Evolutionary conservation across 2,113 vertebrate genomes (phyloP).

Genomic region (Malurus alboscapulatus): DNA sequence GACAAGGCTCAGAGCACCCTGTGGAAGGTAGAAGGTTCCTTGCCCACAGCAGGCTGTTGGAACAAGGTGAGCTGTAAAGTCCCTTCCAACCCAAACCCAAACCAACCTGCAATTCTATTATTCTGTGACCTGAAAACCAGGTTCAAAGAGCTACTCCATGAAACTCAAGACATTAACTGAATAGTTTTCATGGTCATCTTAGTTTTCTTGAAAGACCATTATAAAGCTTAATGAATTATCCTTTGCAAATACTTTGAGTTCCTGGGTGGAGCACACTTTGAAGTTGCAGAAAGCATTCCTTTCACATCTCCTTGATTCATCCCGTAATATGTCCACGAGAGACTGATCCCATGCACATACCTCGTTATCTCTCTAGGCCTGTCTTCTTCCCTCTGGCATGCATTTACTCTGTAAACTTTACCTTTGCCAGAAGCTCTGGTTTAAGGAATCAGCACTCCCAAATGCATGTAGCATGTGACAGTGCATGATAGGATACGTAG

Average conservation of each 20-base stretch:
- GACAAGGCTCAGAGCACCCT: not conserved
- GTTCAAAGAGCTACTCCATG: not conserved
- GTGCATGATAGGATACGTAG: not conserved
- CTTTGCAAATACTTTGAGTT: not conserved
- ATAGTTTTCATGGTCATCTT: not conserved
- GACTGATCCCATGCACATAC: not conserved
- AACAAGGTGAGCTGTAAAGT: not conserved
- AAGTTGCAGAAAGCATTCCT: not conserved
- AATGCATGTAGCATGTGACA: accelerated
- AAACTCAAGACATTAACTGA: not conserved
- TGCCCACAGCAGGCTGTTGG: not conserved
- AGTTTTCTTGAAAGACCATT: not conserved
- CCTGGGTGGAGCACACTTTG: not conserved
- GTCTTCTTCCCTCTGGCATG: not conserved
- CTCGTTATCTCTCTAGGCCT: not conserved
- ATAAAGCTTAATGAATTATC: not conserved
- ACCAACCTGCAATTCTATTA: not conserved
- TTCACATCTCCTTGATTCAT: not conserved
- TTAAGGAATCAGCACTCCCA: not conserved
- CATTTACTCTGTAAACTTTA: not conserved
- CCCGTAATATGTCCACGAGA: not conserved
- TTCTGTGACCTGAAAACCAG: not conserved
- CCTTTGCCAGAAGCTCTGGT: not conserved
- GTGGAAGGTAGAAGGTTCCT: not conserved
- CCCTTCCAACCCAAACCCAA: not conserved